Evolutionary conservation across 2,113 vertebrate species (phyloP), one percentile per base, ranked within the genome.

Genomic region (Ovis aries): DNA sequence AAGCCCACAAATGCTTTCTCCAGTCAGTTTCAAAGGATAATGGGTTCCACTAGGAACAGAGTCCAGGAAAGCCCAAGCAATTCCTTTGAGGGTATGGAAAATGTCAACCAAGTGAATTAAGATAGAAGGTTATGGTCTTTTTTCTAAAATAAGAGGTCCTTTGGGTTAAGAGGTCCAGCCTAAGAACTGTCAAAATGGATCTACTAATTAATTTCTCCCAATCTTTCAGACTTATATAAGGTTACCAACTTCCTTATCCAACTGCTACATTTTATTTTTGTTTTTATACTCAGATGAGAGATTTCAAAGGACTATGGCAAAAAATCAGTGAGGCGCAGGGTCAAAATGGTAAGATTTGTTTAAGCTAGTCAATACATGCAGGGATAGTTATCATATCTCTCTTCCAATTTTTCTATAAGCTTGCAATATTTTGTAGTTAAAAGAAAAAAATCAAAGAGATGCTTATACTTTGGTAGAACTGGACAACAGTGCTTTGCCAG

Each of bases 131-230:
- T 86, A 90, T 52, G 52, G 78, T 89, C 59, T 7, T 86, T 95
- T 94, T 93, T 82, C 95, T 96, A 94, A 96, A 97, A 53, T 82
- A 91, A 98, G 86, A 91, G 84, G 82, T 83, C 74, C 59, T 97
- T 45, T 97, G 82, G 83, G 89, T 89, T 94, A 91, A 91, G 85
- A 94, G 33, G 36, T 53, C n/a, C 25, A 94, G 88, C 33, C 85
- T 97, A 88, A 97, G 40, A 95, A 94, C 67, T 94, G 45, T 94
- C 36, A 97, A 60, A 95, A 92, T 86, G 40, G 48, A 97, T 87
- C 87, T 91, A 87, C 60, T 97, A 97, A 97, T 95, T 95, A 88
- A 97, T 96, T 94, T 96, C 90, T 97, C 83, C 31, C 67, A 90
- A 43, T 92, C 52, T 90, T 90, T 84, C 81, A 94, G 45, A 60